Conservation (phyloP, 2,113 vertebrate species). For the Crotalus helleri region DNA sequence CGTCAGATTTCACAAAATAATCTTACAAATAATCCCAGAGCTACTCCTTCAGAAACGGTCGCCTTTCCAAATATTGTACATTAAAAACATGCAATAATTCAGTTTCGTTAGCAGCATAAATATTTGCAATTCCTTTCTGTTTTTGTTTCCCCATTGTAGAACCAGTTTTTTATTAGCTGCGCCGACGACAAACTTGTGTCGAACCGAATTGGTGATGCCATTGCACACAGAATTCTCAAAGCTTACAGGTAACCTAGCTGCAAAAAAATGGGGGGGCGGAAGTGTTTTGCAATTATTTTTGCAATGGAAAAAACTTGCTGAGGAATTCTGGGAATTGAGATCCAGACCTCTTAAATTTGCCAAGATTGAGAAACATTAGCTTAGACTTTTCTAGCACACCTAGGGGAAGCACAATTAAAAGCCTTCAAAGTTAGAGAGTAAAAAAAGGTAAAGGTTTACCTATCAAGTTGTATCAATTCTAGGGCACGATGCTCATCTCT, state of each 20-base stretch:
- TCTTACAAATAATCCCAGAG: background rate
- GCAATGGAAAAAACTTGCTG: background rate
- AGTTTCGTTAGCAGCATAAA: background rate
- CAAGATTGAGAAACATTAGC: background rate
- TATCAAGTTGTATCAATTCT: no score
- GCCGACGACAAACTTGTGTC: constrained; percentile 87
- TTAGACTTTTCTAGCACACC: background rate
- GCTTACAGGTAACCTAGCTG: constrained; percentile 81
- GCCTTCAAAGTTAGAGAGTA: background rate
- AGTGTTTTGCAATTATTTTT: background rate
- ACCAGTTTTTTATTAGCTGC: constrained; percentile 98
- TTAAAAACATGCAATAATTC: background rate
- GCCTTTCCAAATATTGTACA: background rate
- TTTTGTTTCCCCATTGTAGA: constrained; percentile 70
- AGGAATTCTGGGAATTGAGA: background rate
- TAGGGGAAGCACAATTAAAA: background rate
- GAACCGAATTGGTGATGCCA: constrained; percentile 90
- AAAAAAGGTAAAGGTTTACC: no score
- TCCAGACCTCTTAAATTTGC: background rate
- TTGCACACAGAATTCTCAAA: constrained; percentile 86
- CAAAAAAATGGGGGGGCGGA: background rate
- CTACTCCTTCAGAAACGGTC: background rate
- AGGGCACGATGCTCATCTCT: no score
- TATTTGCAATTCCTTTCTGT: constrained; percentile 3
- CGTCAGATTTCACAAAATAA: background rate